Conservation (phyloP, 2,113 vertebrate genomes). For the Illadopsis cleaveri region DNA sequence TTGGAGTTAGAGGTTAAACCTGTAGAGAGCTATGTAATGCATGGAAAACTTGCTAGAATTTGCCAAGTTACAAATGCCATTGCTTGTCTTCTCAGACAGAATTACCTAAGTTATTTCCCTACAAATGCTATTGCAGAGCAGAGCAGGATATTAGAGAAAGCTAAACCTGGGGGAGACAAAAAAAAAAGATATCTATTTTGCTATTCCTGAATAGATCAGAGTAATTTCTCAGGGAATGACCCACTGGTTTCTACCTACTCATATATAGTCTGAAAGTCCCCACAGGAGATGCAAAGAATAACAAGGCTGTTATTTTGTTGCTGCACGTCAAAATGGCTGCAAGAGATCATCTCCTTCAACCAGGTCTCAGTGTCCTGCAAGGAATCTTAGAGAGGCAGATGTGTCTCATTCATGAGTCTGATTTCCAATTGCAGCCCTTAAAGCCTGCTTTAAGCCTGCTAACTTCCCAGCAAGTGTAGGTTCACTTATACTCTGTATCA, state of each 20-base stretch:
- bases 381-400: neutral
- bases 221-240: neutral
- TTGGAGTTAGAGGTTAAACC: neutral
- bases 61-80: neutral
- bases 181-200: neutral
- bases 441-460: neutral
- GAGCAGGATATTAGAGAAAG: neutral
- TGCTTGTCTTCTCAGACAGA: neutral
- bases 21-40: neutral
- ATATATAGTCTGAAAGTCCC: neutral
- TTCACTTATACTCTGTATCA: neutral
- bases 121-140: neutral
- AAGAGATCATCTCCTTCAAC: neutral
- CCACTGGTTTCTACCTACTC: neutral
- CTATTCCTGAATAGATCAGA: neutral
- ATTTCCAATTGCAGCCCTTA: neutral
- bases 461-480: neutral
- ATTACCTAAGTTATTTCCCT: neutral
- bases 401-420: neutral
- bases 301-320: neutral
- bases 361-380: neutral
- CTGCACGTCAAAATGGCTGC: neutral
- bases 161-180: neutral
- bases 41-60: neutral
- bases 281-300: neutral